Base-by-base conservation (phyloP, 2,797 vertebrate genomes). In the Presbytis comata region DNA sequence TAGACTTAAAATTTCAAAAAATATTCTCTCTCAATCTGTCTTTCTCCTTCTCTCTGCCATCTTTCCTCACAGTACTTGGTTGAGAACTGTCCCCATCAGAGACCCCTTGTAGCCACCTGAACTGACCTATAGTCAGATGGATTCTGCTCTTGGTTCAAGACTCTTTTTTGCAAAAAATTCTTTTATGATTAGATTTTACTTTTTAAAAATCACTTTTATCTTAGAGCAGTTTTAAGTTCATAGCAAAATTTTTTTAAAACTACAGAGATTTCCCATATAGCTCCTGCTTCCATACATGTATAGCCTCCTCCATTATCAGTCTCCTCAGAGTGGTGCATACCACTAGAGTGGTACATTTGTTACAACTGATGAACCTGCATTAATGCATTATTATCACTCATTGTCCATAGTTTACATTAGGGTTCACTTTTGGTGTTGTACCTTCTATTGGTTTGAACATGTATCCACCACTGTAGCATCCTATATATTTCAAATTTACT, bases 61-160 rank as follows among this genome's bases (percentile, higher is more conserved):
- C 59, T 72, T 46, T 55, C 39, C 19, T 78, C 50, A 21, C 1
- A 48, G 3, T 28, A 33, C 57, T 48, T 14, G 13, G 33, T 14
- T n/a, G 74, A 57, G 55, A 28, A 39, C 76, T 50, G 8, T 50
- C 46, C 50, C 6, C 46, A 6, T 33, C 79, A 28, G 64, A 36
- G 48, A 17, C 39, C 64, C 33, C 28, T 81, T 33, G 0, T 33
- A 30, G 36, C 59, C 6, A 0, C 10, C 33, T 0, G 10, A 14
- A 28, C 12, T 36, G 48, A 8, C n/a, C 82, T 0, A 3, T 7
- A 36, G 64, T 59, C 48, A 39, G 75, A 78, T 33, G 57, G 50
- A 30, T 11, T 26, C 30, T 55, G 74, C 0, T 4, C 10, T 28
- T 55, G 46, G 13, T 50, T 75, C 46, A 17, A 44, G 22, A n/a